These are phyloP conservation scores for Balanococcus diminutus DNA, from an alignment of 2,888 invertebrate genomes.

Conservation along the genomic window DNA sequence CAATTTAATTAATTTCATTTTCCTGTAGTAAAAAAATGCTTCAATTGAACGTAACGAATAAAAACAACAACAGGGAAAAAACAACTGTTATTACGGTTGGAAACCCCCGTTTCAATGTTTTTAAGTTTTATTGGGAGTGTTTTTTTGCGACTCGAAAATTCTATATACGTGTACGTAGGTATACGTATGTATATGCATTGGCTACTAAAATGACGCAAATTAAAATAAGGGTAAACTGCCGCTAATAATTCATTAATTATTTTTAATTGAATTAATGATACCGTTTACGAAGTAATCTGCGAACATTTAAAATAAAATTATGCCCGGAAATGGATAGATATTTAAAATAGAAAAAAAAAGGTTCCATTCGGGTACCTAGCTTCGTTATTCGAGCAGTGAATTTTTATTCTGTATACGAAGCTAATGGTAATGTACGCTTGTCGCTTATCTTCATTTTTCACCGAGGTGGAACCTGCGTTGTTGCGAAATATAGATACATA, in stretches of 20 bases:
- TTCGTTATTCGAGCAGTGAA: not conserved
- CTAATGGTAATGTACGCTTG: not conserved
- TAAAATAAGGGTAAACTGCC: conserved; percentile 22
- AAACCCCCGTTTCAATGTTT: not conserved
- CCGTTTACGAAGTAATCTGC: conserved; percentile 12
- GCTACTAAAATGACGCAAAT: not conserved
- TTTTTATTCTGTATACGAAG: not conserved
- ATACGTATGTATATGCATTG: not conserved
- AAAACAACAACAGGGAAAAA: not conserved
- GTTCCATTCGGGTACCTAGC: not conserved
- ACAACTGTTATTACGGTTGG: conserved; percentile 2
- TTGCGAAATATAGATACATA: too few relatives aligned
- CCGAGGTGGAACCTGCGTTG: too few relatives aligned
- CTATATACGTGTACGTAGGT: not conserved
- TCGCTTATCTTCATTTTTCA: not conserved
- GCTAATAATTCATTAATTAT: conserved; percentile 22
- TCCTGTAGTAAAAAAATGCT: not conserved
- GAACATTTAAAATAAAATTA: not conserved
- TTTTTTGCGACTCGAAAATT: not conserved
- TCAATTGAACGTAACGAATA: not conserved
- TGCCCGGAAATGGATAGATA: not conserved
- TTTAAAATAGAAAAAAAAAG: not conserved
- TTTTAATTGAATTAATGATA: conserved; percentile 1
- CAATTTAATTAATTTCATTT: conserved; percentile 17
- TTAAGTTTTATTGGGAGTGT: not conserved